phyloP scores from a whole-genome alignment of 2,113 vertebrate species.

The Sander lucioperca region DNA sequence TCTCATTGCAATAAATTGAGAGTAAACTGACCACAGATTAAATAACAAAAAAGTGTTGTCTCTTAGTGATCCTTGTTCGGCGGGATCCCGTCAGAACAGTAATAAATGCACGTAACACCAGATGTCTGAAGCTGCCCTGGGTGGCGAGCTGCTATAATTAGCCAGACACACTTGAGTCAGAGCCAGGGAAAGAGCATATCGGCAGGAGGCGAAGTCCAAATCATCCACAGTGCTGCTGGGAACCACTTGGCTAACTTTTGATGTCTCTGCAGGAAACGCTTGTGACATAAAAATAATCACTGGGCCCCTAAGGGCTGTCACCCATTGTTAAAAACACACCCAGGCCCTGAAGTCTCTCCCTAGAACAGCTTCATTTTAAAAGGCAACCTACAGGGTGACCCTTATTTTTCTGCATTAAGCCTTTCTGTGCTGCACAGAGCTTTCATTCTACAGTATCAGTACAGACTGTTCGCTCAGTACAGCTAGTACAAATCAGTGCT shows the following conservation, averaged over 20 bases:
- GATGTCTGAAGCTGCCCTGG: conserved; percentile 67
- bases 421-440: conserved; percentile 13
- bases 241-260: conserved; percentile 27
- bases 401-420: background rate
- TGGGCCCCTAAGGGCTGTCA: background rate
- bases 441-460: conserved; percentile 25
- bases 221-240: conserved; percentile 36
- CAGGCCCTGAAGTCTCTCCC: background rate
- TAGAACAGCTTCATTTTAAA: background rate
- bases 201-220: conserved; percentile 34
- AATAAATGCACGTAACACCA: conserved; percentile 68
- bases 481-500: conserved; percentile 22
- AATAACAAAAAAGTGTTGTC: conserved; percentile 51
- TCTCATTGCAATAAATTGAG: background rate
- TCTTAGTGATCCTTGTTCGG: conserved; percentile 50
- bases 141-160: conserved; percentile 73
- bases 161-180: conserved; percentile 51
- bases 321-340: conserved; percentile 3
- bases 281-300: background rate
- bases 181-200: conserved; percentile 46
- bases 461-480: conserved; percentile 25
- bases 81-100: conserved; percentile 30
- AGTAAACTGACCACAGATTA: background rate
- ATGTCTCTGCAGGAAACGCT: conserved; percentile 39
- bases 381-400: background rate